These are phyloP conservation scores for Gadus chalcogrammus DNA, from an alignment of 2,113 vertebrate species.

Conservation along the genomic window DNA sequence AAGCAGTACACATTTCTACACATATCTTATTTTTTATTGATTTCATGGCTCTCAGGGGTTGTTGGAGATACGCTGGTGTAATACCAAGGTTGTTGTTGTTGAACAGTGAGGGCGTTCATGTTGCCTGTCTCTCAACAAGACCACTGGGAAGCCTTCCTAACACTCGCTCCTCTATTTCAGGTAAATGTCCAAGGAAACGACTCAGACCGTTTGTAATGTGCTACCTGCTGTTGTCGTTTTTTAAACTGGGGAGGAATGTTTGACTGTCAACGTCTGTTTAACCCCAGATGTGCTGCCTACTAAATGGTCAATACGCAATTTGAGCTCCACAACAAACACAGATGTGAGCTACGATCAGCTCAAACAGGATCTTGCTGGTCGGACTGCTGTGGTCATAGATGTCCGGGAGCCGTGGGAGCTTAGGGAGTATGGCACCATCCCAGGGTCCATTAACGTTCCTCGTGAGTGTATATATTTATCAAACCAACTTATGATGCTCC, in stretches of 20 bases:
- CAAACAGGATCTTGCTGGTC: constrained; percentile 74
- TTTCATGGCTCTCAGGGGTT: constrained; percentile 62
- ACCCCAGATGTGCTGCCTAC: too few species aligned
- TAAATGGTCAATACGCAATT: constrained; percentile 40
- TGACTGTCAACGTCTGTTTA: too few species aligned
- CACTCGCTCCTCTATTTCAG: neutral
- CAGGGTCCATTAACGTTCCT: constrained; percentile 83
- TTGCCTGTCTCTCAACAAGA: constrained; percentile 25
- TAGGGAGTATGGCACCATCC: constrained; percentile 80
- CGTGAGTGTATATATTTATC: constrained; percentile 69
- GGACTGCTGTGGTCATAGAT: constrained; percentile 77
- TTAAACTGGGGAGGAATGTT: too few species aligned
- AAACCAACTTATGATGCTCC: neutral
- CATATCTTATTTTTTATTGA: too few species aligned
- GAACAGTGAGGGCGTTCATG: constrained; percentile 18
- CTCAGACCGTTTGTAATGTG: too few species aligned
- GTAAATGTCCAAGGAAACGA: neutral
- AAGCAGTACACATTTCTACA: too few species aligned
- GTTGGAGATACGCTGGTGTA: constrained; percentile 31
- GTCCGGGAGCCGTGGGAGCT: constrained; percentile 91
- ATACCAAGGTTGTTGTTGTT: constrained; percentile 41
- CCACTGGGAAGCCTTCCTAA: constrained; percentile 21
- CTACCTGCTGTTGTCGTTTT: too few species aligned
- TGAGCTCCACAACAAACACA: constrained; percentile 52
- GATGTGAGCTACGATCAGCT: constrained; percentile 80